Base-by-base conservation (phyloP, 2,888 invertebrate genomes). In the Cerastis rubricosa region DNA sequence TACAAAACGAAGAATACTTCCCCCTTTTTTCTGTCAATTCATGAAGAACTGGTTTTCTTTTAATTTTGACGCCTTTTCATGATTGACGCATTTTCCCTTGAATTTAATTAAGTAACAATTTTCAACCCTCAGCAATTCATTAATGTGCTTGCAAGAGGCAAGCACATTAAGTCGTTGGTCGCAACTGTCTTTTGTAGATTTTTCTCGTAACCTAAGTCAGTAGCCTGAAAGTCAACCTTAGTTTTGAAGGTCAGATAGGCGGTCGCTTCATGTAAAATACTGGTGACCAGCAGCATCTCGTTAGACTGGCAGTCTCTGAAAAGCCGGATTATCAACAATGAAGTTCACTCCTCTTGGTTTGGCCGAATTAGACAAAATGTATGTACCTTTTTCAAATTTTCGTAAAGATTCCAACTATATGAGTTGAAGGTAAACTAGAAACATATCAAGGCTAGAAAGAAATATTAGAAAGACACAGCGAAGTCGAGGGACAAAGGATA, bases 371-470 rank as follows among this genome's bases (percentile, higher is more conserved):
- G n/a, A n/a, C n/a, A n/a, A n/a, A n/a, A n/a, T n/a, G n/a, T n/a
- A n/a, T n/a, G n/a, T n/a, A n/a, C n/a, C n/a, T n/a, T n/a, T n/a
- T n/a, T n/a, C n/a, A n/a, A n/a, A n/a, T n/a, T 81, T 65, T 74
- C 47, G 8, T 8, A 35, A 47, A 54, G 45, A 11, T 63, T n/a
- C 17, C 14, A 35, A 25, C 43, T 0, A 45, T 45, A 17, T 51
- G 22, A 61, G 17, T 11, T 43, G 17, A 61, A 51, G 22, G 14
- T 54, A 25, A 45, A 63, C n/a, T 17, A 59, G 35, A 45, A 19
- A 51, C 43, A 51, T 45, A 57, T 82, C 79, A 82, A 69, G 49
- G 40, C n/a, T 67, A 57, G 35, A 25, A 35, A 4, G 63, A 61
- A 49, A 81, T 43, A 43, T n/a, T 29, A 57, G 47, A 47, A 66